phyloP scores from a whole-genome alignment of 2,888 invertebrate genomes.

The Drosophila putrida region DNA sequence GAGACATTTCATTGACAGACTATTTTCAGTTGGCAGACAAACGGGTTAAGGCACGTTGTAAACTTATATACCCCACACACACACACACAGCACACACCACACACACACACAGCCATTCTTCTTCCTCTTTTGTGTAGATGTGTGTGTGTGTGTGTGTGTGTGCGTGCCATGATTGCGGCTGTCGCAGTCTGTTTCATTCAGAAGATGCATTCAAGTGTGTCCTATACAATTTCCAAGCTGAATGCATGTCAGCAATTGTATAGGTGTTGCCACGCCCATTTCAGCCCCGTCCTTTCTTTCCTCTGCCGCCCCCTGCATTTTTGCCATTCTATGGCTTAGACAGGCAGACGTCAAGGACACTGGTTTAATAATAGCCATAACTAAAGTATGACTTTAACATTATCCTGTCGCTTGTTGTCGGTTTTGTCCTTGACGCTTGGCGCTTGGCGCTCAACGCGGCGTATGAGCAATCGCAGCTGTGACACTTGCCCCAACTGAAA shows the following conservation, averaged over 20 bases:
- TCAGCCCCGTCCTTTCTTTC: neutral
- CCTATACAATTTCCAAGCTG: slow-evolving; percentile 62
- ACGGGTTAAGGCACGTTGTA: slow-evolving; percentile 31
- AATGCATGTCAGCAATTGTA: slow-evolving; percentile 66
- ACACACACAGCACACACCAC: neutral
- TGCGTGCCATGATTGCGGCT: slow-evolving; percentile 6
- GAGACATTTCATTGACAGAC: slow-evolving; percentile 42
- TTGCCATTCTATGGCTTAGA: neutral
- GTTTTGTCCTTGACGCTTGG: slow-evolving; percentile 22
- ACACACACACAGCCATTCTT: neutral
- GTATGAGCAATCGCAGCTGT: slow-evolving; percentile 36
- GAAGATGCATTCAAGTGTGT: slow-evolving; percentile 63
- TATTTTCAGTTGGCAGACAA: slow-evolving; percentile 25
- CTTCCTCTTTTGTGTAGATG: neutral
- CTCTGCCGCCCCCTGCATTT: neutral
- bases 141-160: neutral
- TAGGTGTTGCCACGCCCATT: slow-evolving; percentile 24
- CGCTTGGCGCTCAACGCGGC: slow-evolving; percentile 22
- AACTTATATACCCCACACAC: slow-evolving; percentile 12
- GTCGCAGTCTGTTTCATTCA: slow-evolving; percentile 23
- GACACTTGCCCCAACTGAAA: slow-evolving; percentile 20
- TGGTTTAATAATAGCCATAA: slow-evolving; percentile 38
- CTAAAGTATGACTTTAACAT: slow-evolving; percentile 35
- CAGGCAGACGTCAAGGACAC: slow-evolving; percentile 42
- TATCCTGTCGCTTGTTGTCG: slow-evolving; percentile 9